Evolutionary conservation across 2,113 vertebrate species (phyloP).

Genomic region (Pongo abelii): DNA sequence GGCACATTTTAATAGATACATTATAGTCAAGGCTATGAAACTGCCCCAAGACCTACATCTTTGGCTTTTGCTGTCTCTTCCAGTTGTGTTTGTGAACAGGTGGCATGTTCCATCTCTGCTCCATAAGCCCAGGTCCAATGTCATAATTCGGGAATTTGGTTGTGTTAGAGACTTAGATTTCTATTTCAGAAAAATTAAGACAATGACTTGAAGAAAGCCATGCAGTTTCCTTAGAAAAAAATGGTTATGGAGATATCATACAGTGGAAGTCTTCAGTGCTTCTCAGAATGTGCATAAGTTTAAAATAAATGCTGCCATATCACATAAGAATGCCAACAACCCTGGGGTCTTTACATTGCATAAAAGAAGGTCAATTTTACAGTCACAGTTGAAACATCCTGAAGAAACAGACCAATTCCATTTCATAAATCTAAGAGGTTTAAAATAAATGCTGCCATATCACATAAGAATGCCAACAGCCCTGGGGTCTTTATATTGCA

Average conservation of each 20-base stretch:
- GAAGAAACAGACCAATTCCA: slow-evolving; percentile 63
- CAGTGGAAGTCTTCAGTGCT: neutral
- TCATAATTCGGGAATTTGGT: neutral
- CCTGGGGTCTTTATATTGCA: slow-evolving; percentile 27
- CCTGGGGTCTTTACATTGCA: slow-evolving; percentile 28
- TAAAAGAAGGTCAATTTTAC: slow-evolving; percentile 49
- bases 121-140: neutral
- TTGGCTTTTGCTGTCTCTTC: neutral
- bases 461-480: slow-evolving; percentile 51
- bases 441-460: slow-evolving; percentile 52
- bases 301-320: slow-evolving; percentile 52
- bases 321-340: slow-evolving; percentile 51
- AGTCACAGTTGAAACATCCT: slow-evolving; percentile 16
- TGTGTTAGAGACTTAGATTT: slow-evolving; percentile 45
- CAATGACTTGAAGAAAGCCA: neutral
- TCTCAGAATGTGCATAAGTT: neutral
- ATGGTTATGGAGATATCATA: neutral
- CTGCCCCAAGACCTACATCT: neutral
- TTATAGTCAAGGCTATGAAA: neutral
- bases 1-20: neutral
- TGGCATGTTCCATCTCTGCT: neutral
- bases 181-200: slow-evolving; percentile 23
- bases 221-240: slow-evolving; percentile 37
- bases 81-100: neutral
- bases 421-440: neutral